phyloP scores from a whole-genome alignment of 2,888 invertebrate genomes.

The Athrips mouffetella region DNA sequence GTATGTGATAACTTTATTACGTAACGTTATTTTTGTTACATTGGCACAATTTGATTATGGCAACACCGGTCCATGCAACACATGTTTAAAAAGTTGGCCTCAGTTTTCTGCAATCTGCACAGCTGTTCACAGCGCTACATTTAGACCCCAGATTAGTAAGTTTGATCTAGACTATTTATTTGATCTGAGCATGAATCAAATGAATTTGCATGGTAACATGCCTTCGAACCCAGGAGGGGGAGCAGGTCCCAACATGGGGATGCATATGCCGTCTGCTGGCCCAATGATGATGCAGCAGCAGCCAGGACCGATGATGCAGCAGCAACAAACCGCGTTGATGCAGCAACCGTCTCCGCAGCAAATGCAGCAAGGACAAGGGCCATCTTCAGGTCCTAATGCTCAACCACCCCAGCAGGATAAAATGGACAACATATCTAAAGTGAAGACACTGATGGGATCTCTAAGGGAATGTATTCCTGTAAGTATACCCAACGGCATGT shows the following conservation, averaged over 20 bases:
- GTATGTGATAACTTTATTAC: too few species aligned
- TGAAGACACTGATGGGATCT: conserved; percentile 88
- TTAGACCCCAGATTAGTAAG: too few species aligned
- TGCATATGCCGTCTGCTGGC: conserved; percentile 53
- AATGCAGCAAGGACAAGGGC: conserved; percentile 39
- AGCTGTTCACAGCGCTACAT: too few species aligned
- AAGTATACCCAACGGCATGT: too few species aligned
- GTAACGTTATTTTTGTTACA: too few species aligned
- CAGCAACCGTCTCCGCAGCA: conserved; percentile 37
- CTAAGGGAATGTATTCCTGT: conserved; percentile 89
- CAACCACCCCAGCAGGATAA: conserved; percentile 83
- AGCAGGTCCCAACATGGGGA: conserved; percentile 58
- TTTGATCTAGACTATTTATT: too few species aligned
- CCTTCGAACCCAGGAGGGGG: conserved; percentile 61
- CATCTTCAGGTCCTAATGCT: conserved; percentile 42
- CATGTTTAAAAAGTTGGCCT: too few species aligned
- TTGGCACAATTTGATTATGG: too few species aligned
- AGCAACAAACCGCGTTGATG: too few species aligned
- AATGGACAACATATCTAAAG: conserved; percentile 92
- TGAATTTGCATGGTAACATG: conserved; percentile 63
- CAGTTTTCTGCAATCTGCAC: too few species aligned
- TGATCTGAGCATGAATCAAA: conserved; percentile 76
- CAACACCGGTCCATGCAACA: too few species aligned
- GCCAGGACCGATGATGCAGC: background rate
- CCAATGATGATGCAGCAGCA: background rate